A percentile compares a stretch with the other conserved stretches of the same genome.
phyloP scores from a whole-genome alignment of 2,113 vertebrate species.

The Panthera uncia region DNA sequence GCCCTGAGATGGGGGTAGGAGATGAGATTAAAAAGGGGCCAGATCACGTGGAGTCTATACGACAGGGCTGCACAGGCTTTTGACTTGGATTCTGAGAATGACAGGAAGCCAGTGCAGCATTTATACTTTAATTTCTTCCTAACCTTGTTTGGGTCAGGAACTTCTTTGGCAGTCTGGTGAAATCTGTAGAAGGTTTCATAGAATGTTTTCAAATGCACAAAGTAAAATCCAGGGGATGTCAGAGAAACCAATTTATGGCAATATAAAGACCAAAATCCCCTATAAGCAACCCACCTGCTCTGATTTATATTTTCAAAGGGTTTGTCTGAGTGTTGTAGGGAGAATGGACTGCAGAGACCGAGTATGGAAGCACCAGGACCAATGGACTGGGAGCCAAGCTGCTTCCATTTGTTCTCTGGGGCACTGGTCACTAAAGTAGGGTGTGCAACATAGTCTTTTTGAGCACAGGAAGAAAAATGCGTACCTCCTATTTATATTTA shows the following conservation, averaged over 20 bases:
- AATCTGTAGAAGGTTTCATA: background rate
- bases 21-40: background rate
- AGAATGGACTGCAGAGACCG: background rate
- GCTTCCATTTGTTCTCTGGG: background rate
- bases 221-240: conserved; percentile 37
- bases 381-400: background rate
- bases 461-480: background rate
- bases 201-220: conserved; percentile 35
- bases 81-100: background rate
- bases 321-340: background rate
- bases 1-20: background rate
- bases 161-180: background rate
- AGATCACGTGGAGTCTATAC: fast-evolving
- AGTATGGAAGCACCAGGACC: background rate
- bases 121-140: background rate
- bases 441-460: background rate
- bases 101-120: background rate
- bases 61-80: background rate
- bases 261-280: background rate
- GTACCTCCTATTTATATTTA: conserved; percentile 44
- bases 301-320: conserved; percentile 26
- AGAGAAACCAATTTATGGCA: conserved; percentile 46
- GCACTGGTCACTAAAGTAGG: background rate
- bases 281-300: background rate
- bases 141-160: background rate